Evolutionary conservation across 2,113 vertebrate species (phyloP), one percentile per base, ranked within the genome.

Genomic region (Gopherus evgoodei): DNA sequence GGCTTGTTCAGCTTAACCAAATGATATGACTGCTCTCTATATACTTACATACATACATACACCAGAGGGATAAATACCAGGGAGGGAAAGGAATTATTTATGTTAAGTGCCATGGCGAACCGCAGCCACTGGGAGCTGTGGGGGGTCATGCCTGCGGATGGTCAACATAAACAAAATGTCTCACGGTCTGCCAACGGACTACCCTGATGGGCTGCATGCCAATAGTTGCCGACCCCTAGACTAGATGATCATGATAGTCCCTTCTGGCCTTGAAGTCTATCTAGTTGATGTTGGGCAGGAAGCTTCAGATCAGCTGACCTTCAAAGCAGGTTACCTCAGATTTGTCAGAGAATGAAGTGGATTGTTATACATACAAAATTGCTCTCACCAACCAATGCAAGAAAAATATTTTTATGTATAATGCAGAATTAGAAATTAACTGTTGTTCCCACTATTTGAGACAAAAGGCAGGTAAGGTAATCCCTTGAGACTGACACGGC

Each of bases 271-370:
- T 62, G 35, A 57, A 95, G 85, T 38, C 83, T 93, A 94, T 93
- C 86, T 94, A 96, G 96, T 94, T 96, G 95, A 93, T 94, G 97
- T 92, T 93, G 95, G 89, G 90, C 93, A 91, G 93, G 75, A 92
- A 95, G 96, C 8, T 83, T 94, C 86, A 95, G 95, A 96, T 95
- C 95, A 96, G 79, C 50, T 86, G 84, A 83, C 31, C 38, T 86
- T 91, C 92, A 92, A 93, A 94, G 94, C 11, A 0, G 87, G 96
- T 90, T 91, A 75, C 78, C 87, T 94, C 86, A 24, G 57, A 79
- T 0, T 0, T 94, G 91, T 91, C 90, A 90, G 95, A 95, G 90
- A 94, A 75, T 54, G 38, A 57, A 90, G 35, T 3, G 1, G 57
- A 81, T 88, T 94, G 89, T 84, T 0, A 1, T 35, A 57, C 11